Evolutionary conservation across 2,797 vertebrate species (phyloP).

Genomic region (Channallabes apus): DNA sequence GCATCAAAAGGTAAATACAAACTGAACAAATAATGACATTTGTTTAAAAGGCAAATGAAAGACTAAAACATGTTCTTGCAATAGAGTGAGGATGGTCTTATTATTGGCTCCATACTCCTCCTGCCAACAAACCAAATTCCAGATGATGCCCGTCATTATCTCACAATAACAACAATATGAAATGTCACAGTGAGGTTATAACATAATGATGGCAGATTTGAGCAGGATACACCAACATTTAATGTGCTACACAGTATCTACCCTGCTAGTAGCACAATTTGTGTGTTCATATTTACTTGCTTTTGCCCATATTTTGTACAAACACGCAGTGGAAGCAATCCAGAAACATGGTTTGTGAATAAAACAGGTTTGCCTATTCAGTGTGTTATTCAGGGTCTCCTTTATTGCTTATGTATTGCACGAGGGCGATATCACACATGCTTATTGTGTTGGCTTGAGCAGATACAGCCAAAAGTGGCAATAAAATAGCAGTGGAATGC

Average conservation of each 20-base stretch:
- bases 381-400: conserved; percentile 77
- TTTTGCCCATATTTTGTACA: conserved; percentile 73
- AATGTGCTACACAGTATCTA: conserved; percentile 63
- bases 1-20: no score
- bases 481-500: conserved; percentile 47
- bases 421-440: conserved; percentile 71
- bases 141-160: conserved; percentile 57
- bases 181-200: conserved; percentile 39
- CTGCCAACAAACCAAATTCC: conserved; percentile 55
- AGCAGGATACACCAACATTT: conserved; percentile 13
- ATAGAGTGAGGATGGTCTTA: conserved; percentile 31
- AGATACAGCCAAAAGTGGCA: conserved; percentile 57
- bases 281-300: conserved; percentile 59
- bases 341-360: conserved; percentile 75
- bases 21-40: no score
- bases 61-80: conserved; percentile 43
- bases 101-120: conserved; percentile 46
- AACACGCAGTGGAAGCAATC: conserved; percentile 68
- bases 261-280: conserved; percentile 71
- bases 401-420: conserved; percentile 79
- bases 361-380: conserved; percentile 75
- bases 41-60: conserved; percentile 4
- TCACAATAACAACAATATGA: conserved; percentile 50
- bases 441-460: conserved; percentile 71
- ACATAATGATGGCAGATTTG: conserved; percentile 37